phyloP scores from a whole-genome alignment of 2,113 vertebrate species.

The Antechinus stuartii region DNA sequence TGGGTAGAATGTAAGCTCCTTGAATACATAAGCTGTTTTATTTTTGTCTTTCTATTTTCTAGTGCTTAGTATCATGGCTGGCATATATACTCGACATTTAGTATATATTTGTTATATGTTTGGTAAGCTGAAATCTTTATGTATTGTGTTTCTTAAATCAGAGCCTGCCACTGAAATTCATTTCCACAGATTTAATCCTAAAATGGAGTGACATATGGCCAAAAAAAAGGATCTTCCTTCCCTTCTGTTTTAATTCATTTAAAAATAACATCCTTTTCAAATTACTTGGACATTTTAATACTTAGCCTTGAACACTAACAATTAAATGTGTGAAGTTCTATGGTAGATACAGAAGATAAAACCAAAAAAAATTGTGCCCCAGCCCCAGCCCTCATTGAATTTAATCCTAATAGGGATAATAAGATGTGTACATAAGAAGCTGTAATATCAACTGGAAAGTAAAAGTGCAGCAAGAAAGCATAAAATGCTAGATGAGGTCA shows the following conservation, averaged over 20 bases:
- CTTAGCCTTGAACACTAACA: neutral
- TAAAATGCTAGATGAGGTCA: neutral
- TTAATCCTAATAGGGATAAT: neutral
- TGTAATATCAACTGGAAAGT: neutral
- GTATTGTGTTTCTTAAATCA: conserved; percentile 27
- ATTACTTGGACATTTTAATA: neutral
- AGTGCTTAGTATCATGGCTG: neutral
- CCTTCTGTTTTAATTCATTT: conserved; percentile 13
- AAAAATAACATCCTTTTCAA: conserved; percentile 19
- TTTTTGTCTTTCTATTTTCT: conserved; percentile 43
- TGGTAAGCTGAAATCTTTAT: conserved; percentile 15
- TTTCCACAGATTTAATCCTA: conserved; percentile 33
- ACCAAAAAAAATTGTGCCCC: neutral
- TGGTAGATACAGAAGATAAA: neutral
- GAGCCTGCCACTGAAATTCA: neutral
- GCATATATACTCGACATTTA: neutral
- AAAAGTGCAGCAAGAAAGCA: neutral
- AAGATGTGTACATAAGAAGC: neutral
- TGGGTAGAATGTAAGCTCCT: neutral
- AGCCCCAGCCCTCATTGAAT: neutral
- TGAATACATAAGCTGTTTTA: neutral
- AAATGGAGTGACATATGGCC: conserved; percentile 22
- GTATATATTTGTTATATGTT: conserved; percentile 22
- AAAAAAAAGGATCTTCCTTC: conserved; percentile 29
- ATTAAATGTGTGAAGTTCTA: neutral